phyloP scores from a whole-genome alignment of 2,113 vertebrate genomes.

The Lepisosteus osseus region DNA sequence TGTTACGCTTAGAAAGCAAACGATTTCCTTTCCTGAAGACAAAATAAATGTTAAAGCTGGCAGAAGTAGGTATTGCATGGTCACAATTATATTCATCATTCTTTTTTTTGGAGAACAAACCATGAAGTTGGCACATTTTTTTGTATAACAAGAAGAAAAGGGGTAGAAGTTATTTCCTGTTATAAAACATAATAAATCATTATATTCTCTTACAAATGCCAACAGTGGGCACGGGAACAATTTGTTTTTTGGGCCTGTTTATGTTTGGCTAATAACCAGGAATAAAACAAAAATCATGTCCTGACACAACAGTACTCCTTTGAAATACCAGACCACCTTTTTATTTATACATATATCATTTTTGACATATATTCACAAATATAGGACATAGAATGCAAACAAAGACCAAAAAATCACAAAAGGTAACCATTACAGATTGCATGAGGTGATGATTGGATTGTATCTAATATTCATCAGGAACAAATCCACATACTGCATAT shows the following conservation, averaged over 20 bases:
- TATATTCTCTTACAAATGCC: constrained; percentile 29
- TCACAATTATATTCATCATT: background rate
- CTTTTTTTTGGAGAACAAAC: constrained; percentile 24
- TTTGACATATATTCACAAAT: too few relatives aligned
- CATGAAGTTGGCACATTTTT: constrained; percentile 23
- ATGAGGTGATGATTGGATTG: too few relatives aligned
- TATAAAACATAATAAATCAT: constrained; percentile 29
- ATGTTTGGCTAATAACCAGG: constrained; percentile 5
- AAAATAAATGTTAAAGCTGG: too few relatives aligned
- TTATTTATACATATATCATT: background rate
- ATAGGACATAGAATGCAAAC: too few relatives aligned
- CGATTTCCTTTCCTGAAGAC: too few relatives aligned
- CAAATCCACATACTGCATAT: too few relatives aligned
- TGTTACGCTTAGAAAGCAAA: too few relatives aligned
- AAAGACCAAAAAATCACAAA: too few relatives aligned
- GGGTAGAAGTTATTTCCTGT: constrained; percentile 28
- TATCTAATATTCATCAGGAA: too few relatives aligned
- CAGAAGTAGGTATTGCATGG: background rate
- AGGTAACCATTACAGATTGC: too few relatives aligned
- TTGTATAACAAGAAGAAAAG: constrained; percentile 23
- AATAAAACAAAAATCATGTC: background rate
- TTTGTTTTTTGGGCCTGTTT: constrained; percentile 7
- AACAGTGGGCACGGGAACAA: constrained; percentile 31
- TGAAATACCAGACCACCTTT: background rate
- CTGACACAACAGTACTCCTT: background rate